These are phyloP conservation scores for Actinia tenebrosa DNA, from an alignment of 64 coral and sea anemone species.

Conservation along the genomic window DNA sequence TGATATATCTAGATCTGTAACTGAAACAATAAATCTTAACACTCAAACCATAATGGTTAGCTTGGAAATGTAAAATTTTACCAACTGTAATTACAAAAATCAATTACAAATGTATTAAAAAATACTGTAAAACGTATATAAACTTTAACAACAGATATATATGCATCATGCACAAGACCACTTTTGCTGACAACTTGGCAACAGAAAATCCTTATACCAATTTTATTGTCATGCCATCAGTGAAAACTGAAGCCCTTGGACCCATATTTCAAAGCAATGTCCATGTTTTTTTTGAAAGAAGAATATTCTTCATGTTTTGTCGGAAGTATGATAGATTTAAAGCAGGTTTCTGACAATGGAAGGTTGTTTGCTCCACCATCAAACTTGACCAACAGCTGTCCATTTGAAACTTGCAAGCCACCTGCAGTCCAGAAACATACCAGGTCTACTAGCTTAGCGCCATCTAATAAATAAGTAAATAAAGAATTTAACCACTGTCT, in stretches of 20 bases:
- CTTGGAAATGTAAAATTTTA: not conserved
- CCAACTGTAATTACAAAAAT: not conserved
- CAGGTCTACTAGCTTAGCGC: conserved; percentile 18
- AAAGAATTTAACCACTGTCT: not conserved
- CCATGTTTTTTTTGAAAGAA: conserved; percentile 21
- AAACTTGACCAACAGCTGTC: conserved; percentile 29
- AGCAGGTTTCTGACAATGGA: conserved; percentile 38
- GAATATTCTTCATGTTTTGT: conserved; percentile 26
- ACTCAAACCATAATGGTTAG: too few species aligned
- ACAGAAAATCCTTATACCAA: not conserved
- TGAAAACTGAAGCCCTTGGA: conserved; percentile 24
- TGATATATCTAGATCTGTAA: too few species aligned
- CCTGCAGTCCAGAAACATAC: conserved; percentile 44
- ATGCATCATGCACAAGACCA: not conserved
- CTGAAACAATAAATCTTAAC: too few species aligned
- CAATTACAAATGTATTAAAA: not conserved
- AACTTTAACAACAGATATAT: not conserved
- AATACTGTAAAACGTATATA: not conserved
- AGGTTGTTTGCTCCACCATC: conserved; percentile 20
- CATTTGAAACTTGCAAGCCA: not conserved
- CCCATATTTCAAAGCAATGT: conserved; percentile 25
- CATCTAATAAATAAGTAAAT: conserved; percentile 24
- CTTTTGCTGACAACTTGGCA: not conserved
- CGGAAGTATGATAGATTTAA: conserved; percentile 33
- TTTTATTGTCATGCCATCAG: not conserved